phyloP scores from a whole-genome alignment of 1,140 invertebrate genomes.

The Rhopalosiphum padi region DNA sequence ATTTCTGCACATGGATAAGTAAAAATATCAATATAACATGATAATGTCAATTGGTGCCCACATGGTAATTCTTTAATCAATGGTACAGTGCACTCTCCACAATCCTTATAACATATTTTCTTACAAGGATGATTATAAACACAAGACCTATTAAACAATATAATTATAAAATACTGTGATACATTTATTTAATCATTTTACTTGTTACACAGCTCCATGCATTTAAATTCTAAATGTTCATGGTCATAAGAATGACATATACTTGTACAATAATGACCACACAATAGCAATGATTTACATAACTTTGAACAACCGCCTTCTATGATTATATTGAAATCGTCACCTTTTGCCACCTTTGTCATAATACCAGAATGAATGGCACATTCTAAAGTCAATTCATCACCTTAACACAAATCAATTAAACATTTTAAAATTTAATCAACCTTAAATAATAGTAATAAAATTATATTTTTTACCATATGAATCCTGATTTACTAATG shows the following conservation, averaged over 20 bases:
- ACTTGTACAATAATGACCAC: constrained; percentile 68
- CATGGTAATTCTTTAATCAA: constrained; percentile 65
- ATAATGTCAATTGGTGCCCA: constrained; percentile 64
- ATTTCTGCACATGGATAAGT: constrained; percentile 63
- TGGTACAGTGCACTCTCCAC: constrained; percentile 64
- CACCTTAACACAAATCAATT: background rate
- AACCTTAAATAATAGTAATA: background rate
- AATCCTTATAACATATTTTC: constrained; percentile 65
- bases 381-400: constrained; percentile 43
- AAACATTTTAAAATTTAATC: background rate
- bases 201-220: constrained; percentile 64
- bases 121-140: constrained; percentile 65
- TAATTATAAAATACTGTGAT: background rate
- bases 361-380: background rate
- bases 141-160: constrained; percentile 62
- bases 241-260: constrained; percentile 67
- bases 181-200: background rate
- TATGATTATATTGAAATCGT: constrained; percentile 60
- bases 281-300: constrained; percentile 63
- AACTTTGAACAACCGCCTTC: constrained; percentile 62
- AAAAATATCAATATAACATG: constrained; percentile 63
- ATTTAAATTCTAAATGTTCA: constrained; percentile 65
- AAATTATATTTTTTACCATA: constrained; percentile 62
- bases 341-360: constrained; percentile 60
- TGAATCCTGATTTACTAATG: constrained; percentile 59